These are phyloP conservation scores for Aphis gossypii DNA, from an alignment of 1,140 invertebrate species.

Conservation along the genomic window DNA sequence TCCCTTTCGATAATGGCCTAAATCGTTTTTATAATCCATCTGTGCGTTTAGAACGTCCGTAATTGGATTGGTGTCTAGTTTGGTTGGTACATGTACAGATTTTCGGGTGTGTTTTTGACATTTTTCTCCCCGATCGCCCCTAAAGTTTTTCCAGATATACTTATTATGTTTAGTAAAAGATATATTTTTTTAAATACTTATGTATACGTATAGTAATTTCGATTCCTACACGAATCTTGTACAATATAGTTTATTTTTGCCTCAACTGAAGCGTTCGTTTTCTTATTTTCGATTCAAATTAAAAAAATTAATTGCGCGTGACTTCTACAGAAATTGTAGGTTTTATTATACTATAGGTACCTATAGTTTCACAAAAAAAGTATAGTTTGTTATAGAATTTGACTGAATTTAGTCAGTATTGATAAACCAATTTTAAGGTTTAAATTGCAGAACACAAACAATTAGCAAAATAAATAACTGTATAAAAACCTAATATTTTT, in stretches of 20 bases:
- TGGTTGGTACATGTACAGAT: not conserved
- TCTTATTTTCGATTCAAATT: not conserved
- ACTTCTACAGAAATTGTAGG: not conserved
- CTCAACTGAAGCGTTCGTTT: not conserved
- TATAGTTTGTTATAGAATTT: not conserved
- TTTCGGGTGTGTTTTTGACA: not conserved
- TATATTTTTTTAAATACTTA: not conserved
- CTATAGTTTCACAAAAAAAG: not conserved
- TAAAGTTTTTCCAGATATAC: not conserved
- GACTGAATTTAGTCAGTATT: not conserved
- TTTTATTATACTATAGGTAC: not conserved
- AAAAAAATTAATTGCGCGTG: not conserved
- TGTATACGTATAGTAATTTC: too few relatives aligned
- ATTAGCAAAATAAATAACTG: not conserved
- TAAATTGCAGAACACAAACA: not conserved
- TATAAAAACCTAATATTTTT: not conserved
- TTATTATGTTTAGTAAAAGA: not conserved
- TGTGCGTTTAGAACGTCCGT: not conserved
- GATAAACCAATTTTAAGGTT: not conserved
- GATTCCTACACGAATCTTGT: too few relatives aligned
- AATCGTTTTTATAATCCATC: slow-evolving; percentile 44
- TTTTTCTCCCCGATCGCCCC: not conserved
- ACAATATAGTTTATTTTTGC: too few relatives aligned
- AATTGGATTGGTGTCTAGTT: not conserved
- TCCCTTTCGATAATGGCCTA: slow-evolving; percentile 54